A percentile compares a stretch with the other conserved stretches of the same genome.
Conservation (phyloP, 2,113 vertebrate genomes). For the Myanophis thanlyinensis region DNA sequence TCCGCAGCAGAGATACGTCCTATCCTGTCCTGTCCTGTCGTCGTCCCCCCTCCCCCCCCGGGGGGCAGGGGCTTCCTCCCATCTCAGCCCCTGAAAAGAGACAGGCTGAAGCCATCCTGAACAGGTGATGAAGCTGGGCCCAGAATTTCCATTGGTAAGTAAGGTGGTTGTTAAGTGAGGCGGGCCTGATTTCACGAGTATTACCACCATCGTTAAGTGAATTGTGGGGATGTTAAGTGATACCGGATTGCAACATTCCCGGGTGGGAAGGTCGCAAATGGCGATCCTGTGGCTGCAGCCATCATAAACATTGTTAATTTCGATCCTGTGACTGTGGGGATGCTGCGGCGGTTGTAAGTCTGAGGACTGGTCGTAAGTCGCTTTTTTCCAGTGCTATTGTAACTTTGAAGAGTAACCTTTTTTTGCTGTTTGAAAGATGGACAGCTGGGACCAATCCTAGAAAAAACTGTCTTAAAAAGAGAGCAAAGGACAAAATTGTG, state of each 20-base stretch:
- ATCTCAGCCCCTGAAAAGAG: not conserved
- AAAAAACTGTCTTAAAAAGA: not conserved
- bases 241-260: not conserved
- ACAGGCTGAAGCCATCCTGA: not conserved
- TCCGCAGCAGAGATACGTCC: not conserved
- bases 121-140: not conserved
- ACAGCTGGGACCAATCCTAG: not conserved
- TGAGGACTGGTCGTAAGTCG: not conserved
- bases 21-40: too few species aligned
- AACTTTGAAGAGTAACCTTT: not conserved
- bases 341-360: not conserved
- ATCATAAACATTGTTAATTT: too few species aligned
- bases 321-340: not conserved
- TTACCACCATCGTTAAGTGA: not conserved
- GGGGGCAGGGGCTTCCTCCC: too few species aligned
- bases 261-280: not conserved
- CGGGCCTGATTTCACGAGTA: not conserved
- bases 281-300: not conserved
- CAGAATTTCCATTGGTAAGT: not conserved
- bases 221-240: not conserved
- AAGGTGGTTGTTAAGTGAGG: not conserved
- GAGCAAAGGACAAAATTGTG: not conserved
- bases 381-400: not conserved
- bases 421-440: not conserved
- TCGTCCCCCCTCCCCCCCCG: too few species aligned